Conservation (phyloP, 2,113 vertebrate genomes). For the Ammodytes dubius region DNA sequence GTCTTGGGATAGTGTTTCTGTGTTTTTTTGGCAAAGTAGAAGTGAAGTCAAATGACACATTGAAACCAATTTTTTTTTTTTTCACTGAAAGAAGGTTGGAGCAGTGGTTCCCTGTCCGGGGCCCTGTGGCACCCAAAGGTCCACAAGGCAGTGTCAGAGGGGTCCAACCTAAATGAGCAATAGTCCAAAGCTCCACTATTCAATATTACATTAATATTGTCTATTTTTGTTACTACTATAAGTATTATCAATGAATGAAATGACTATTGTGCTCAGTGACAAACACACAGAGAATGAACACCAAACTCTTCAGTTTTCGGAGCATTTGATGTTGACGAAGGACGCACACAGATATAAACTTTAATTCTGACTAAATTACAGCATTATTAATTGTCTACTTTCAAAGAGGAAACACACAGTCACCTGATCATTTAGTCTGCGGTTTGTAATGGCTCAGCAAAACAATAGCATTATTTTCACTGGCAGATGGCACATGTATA, state of each 20-base stretch:
- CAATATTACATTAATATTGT: background rate
- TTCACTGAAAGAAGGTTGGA: constrained; percentile 1
- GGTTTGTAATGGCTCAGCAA: too few relatives aligned
- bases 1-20: constrained; percentile 25
- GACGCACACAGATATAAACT: too few relatives aligned
- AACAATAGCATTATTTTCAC: too few relatives aligned
- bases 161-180: background rate
- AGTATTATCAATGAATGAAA: background rate
- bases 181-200: background rate
- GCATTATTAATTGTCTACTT: too few relatives aligned
- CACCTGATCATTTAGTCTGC: too few relatives aligned
- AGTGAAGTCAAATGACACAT: constrained; percentile 28
- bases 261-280: background rate
- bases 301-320: background rate
- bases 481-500: too few relatives aligned
- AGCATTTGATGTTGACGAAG: background rate
- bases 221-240: too few relatives aligned
- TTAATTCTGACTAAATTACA: too few relatives aligned
- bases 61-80: background rate
- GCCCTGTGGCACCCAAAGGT: background rate
- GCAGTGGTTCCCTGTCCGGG: background rate
- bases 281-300: background rate
- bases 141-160: background rate
- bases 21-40: constrained; percentile 13
- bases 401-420: too few relatives aligned